phyloP scores from a whole-genome alignment of 2,888 invertebrate species.

The Stenodera caucasica region DNA sequence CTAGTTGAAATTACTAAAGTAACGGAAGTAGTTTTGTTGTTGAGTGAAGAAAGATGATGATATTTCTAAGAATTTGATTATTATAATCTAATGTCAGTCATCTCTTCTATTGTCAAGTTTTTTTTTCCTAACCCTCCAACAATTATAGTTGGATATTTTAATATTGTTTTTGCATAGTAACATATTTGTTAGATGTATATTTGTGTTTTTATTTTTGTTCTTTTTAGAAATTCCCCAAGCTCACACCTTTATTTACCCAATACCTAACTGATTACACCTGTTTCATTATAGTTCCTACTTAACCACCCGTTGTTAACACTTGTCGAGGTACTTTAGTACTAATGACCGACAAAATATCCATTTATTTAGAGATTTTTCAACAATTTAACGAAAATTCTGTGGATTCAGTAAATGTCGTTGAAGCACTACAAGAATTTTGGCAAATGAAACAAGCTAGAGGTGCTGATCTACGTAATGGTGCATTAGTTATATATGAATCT shows the following conservation, averaged over 20 bases:
- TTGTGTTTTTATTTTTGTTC: not conserved
- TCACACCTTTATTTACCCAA: conserved; percentile 8
- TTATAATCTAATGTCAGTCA: not conserved
- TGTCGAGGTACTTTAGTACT: conserved; percentile 10
- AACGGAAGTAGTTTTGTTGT: conserved; percentile 4
- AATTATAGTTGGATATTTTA: not conserved
- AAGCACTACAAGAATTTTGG: conserved; percentile 96
- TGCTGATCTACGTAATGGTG: conserved; percentile 82
- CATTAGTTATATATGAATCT: conserved; percentile 92
- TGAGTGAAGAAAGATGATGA: conserved; percentile 3
- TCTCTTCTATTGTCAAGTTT: not conserved
- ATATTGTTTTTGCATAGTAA: not conserved
- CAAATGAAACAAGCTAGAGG: conserved; percentile 93
- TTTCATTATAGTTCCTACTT: conserved; percentile 11
- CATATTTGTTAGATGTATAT: not conserved
- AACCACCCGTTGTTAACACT: conserved; percentile 13
- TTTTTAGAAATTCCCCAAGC: conserved; percentile 3
- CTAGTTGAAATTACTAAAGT: conserved; percentile 5
- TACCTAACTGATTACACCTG: conserved; percentile 8
- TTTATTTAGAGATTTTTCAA: conserved; percentile 8
- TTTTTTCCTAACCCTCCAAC: not conserved
- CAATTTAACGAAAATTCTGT: conserved; percentile 21
- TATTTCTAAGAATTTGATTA: conserved; percentile 7
- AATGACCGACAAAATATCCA: conserved; percentile 14
- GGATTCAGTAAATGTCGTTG: conserved; percentile 86